Percentiles rank a stretch among this genome's conserved stretches.
phyloP scores from a whole-genome alignment of 2,113 vertebrate genomes.

The Equus quagga region DNA sequence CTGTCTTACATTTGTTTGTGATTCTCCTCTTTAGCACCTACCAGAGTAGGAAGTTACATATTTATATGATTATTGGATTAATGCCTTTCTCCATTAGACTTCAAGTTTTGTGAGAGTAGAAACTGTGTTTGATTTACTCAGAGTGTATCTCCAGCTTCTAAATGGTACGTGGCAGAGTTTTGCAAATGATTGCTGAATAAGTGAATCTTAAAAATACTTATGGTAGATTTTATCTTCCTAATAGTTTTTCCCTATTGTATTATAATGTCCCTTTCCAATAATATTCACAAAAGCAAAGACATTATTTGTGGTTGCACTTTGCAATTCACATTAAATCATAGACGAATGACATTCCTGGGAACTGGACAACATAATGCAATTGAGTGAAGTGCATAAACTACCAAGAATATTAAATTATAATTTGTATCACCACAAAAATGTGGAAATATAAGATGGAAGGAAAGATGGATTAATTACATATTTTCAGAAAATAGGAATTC shows the following conservation, averaged over 20 bases:
- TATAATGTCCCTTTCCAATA: not conserved
- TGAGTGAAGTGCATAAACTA: not conserved
- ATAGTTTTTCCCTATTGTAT: not conserved
- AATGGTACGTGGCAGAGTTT: not conserved
- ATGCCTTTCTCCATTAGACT: not conserved
- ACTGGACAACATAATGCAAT: not conserved
- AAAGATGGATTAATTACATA: not conserved
- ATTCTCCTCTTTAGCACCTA: not conserved
- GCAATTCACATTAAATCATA: not conserved
- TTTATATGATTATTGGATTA: not conserved
- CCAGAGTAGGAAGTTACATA: not conserved
- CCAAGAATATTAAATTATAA: not conserved
- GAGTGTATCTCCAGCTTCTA: not conserved
- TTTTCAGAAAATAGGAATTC: not conserved
- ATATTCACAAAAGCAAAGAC: not conserved
- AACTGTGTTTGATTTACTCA: not conserved
- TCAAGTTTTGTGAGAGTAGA: not conserved
- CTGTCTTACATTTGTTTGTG: not conserved
- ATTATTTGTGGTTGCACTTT: not conserved
- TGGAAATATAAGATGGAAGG: not conserved
- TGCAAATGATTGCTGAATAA: not conserved
- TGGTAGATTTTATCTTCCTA: not conserved
- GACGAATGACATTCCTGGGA: not conserved
- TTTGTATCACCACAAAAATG: not conserved
- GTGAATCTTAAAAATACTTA: not conserved